These are phyloP conservation scores for Sebastes kiyomatsui DNA, from an alignment of 2,797 vertebrate species.

Conservation along the genomic window DNA sequence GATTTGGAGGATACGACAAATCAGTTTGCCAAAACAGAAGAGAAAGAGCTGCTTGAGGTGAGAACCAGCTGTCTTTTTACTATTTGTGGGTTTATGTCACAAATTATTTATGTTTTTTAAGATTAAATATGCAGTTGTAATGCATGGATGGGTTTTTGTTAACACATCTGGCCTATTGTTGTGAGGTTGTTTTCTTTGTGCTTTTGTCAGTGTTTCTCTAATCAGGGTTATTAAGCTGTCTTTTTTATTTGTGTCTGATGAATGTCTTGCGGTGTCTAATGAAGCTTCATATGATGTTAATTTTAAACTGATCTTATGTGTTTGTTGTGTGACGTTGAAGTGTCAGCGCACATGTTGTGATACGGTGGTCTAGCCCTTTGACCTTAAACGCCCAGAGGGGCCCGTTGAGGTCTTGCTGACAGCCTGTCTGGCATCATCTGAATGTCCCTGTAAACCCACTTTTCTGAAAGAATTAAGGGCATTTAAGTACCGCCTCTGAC, in stretches of 20 bases:
- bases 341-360: constrained; percentile 3
- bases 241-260: background rate
- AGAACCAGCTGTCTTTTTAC: background rate
- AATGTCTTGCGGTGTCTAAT: background rate
- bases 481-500: constrained; percentile 41
- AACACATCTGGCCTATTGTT: background rate
- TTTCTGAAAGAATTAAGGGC: constrained; percentile 47
- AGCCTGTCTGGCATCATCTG: constrained; percentile 18
- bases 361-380: background rate
- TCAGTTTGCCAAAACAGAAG: background rate
- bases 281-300: background rate
- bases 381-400: constrained; percentile 13
- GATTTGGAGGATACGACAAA: background rate
- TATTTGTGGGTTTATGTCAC: background rate
- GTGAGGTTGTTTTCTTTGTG: background rate
- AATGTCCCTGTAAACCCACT: constrained; percentile 26
- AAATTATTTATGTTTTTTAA: background rate
- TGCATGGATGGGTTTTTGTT: background rate
- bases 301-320: background rate
- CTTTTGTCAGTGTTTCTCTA: background rate
- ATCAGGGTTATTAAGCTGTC: background rate
- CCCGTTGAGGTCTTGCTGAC: constrained; percentile 12
- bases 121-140: background rate
- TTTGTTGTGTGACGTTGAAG: background rate
- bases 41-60: background rate